Base-by-base conservation (phyloP, 1,140 invertebrate genomes). In the Rhyzopertha dominica region DNA sequence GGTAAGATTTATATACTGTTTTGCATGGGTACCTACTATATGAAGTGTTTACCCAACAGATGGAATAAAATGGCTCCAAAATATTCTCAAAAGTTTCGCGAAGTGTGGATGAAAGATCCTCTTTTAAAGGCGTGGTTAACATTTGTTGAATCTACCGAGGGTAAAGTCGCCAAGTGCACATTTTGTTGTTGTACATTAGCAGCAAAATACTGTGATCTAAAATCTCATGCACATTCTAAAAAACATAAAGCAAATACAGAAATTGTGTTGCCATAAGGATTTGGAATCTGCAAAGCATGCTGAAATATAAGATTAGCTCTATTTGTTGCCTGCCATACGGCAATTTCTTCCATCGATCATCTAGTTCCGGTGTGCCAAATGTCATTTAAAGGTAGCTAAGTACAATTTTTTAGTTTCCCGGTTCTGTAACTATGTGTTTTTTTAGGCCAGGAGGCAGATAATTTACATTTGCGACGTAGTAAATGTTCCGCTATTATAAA, bases 401-500 rank as follows among this genome's bases (percentile, higher is more conserved):
- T n/a, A n/a, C n/a, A n/a, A n/a, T n/a, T n/a, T n/a, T n/a, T n/a
- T n/a, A n/a, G n/a, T n/a, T n/a, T n/a, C n/a, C n/a, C n/a, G n/a
- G n/a, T n/a, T n/a, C n/a, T n/a, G n/a, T n/a, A n/a, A n/a, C n/a
- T n/a, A n/a, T n/a, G n/a, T n/a, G n/a, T n/a, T n/a, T n/a, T n/a
- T n/a, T n/a, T n/a, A n/a, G n/a, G n/a, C n/a, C n/a, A n/a, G n/a
- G n/a, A n/a, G n/a, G n/a, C n/a, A n/a, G n/a, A n/a, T n/a, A n/a
- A n/a, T n/a, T n/a, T n/a, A n/a, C n/a, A n/a, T n/a, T n/a, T n/a
- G n/a, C n/a, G n/a, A n/a, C 49, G 58, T 31, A 65, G 61, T 32
- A 66, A 68, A 51, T 65, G 56, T 34, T 56, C 54, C 29, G 51
- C 58, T 30, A 49, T 62, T 16, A 64, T 65, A 46, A 57, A 54